Evolutionary conservation across 2,113 vertebrate species (phyloP), one percentile per base, ranked within the genome.

Genomic region (Cephalopholis sonnerati): DNA sequence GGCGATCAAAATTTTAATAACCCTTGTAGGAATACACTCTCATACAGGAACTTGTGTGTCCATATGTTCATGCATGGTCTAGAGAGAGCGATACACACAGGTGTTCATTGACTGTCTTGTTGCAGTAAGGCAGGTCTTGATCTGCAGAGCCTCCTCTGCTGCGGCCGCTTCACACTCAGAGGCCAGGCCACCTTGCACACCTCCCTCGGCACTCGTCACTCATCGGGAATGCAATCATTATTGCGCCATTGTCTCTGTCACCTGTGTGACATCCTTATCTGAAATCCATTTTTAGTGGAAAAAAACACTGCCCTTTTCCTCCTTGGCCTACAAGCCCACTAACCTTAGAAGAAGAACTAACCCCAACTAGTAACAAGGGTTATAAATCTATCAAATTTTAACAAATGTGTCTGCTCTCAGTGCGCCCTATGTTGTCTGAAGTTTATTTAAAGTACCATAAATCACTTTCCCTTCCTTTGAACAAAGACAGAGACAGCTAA

Each of bases 231-330:
- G 86, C 63, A 71, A 79, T 85, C 69, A 80, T 91, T 91, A 81
- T 83, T 86, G 75, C 68, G 7, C 73, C 76, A 82, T 82, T 86
- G 79, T 90, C 82, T 86, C 20, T 29, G 73, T 85, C 82, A 83
- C 79, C 73, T 59, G 20, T 74, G 67, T 81, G 57, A 79, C 86
- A 84, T 70, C 48, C 89, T 90, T 94, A 92, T 90, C 91, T 84
- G 6, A 67, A 54, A 84, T 81, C 89, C 90, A 89, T 91, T 87
- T 84, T 86, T 51, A 77, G 73, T 59, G 44, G 29, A 66, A 81
- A 39, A 36, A 72, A 77, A 70, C 67, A 59, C 13, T 46, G 63
- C 9, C 22, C 24, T 8, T 67, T 87, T 75, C 16, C 65, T 74
- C 24, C 25, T 74, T 16, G 17, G 50, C 32, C 79, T 54, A 70